phyloP scores from a whole-genome alignment of 2,113 vertebrate genomes.

The Dryoscopus gambensis region DNA sequence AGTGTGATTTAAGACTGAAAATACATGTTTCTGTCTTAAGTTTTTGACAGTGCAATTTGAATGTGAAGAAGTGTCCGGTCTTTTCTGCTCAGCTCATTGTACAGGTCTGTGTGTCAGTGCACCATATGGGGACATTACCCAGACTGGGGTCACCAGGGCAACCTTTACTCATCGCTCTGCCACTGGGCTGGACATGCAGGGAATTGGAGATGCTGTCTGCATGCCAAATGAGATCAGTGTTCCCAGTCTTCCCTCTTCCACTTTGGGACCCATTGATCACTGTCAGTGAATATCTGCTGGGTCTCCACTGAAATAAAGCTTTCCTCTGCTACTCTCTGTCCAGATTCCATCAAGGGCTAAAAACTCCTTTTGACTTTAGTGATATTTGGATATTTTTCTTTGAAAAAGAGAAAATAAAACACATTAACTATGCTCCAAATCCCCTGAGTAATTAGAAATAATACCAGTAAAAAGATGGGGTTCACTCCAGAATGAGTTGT shows the following conservation, averaged over 20 bases:
- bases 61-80: neutral
- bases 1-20: neutral
- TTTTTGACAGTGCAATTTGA: constrained; percentile 13
- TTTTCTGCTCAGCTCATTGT: neutral
- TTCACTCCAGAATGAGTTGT: neutral
- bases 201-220: neutral
- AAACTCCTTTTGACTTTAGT: neutral
- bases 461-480: neutral
- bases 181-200: neutral
- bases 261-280: neutral
- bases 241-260: neutral
- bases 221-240: constrained; percentile 22
- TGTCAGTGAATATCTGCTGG: neutral
- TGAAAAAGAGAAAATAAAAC: neutral
- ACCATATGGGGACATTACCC: neutral
- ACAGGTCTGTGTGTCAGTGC: neutral
- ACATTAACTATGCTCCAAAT: neutral
- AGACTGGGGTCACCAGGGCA: neutral
- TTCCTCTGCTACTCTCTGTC: neutral
- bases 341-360: neutral
- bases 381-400: neutral
- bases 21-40: neutral
- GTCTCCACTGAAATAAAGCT: neutral
- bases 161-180: constrained; percentile 1
- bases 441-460: neutral